Evolutionary conservation across 2,888 invertebrate genomes (phyloP).

Genomic region (Chaetoderma sp.): DNA sequence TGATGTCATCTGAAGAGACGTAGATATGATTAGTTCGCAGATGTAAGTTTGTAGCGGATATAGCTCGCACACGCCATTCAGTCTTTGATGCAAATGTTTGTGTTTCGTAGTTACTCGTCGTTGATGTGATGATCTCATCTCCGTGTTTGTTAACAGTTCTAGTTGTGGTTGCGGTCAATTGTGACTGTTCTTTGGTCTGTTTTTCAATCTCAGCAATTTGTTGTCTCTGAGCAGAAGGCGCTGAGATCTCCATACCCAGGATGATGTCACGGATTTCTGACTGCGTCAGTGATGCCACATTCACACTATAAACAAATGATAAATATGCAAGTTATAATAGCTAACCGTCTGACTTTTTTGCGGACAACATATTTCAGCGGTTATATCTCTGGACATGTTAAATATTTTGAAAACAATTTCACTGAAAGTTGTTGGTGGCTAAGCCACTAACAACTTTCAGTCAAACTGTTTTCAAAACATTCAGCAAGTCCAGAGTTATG

Average conservation of each 20-base stretch:
- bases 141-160: conserved; percentile 99
- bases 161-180: conserved; percentile 98
- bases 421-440: no score
- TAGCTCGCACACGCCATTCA: conserved; percentile 97
- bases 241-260: conserved; percentile 99
- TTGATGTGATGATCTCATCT: conserved; percentile 98
- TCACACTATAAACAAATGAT: conserved; percentile 77
- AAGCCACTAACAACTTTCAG: no score
- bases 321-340: conserved; percentile 2
- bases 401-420: no score
- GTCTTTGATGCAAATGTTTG: conserved; percentile 98
- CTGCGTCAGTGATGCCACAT: conserved; percentile 98
- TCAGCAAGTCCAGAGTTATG: no score
- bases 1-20: conserved; percentile 98
- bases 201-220: conserved; percentile 99
- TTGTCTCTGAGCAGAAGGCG: conserved; percentile 97
- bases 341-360: not conserved
- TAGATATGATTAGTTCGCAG: conserved; percentile 99
- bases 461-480: no score
- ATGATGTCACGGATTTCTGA: conserved; percentile 99
- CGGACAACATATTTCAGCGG: no score
- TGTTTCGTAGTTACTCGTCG: conserved; percentile 97
- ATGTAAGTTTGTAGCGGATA: conserved; percentile 97
- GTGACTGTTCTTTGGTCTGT: conserved; percentile 97
- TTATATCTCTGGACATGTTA: no score